Conservation (phyloP, 2,113 vertebrate species). For the Formicarius rufipectus region DNA sequence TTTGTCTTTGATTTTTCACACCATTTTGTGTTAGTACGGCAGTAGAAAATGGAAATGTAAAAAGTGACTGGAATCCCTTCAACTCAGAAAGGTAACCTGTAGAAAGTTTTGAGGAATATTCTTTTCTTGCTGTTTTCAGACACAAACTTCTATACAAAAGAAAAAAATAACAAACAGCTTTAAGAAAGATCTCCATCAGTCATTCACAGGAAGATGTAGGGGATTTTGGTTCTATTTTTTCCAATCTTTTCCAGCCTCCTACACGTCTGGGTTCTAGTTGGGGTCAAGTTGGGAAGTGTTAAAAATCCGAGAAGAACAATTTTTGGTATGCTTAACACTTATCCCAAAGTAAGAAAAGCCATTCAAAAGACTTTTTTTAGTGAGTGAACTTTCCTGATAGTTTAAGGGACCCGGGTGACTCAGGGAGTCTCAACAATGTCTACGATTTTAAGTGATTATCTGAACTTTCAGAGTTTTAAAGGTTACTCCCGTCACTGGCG, state of each 20-base stretch:
- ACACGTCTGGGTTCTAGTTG: background rate
- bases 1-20: background rate
- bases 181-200: background rate
- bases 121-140: background rate
- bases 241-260: constrained; percentile 34
- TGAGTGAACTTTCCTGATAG: background rate
- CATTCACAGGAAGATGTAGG: background rate
- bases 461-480: background rate
- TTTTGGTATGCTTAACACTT: background rate
- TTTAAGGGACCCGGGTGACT: constrained; percentile 1
- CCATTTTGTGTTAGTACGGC: background rate
- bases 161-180: background rate
- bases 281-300: constrained; percentile 6
- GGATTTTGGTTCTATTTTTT: background rate
- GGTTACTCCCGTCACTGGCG: background rate
- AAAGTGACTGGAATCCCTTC: background rate
- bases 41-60: background rate
- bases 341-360: background rate
- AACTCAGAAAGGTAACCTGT: background rate
- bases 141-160: background rate
- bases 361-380: background rate
- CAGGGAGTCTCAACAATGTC: background rate
- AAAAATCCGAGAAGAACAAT: constrained; percentile 1
- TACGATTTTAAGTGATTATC: background rate
- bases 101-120: background rate